These are phyloP conservation scores for Liparis tanakae DNA, from an alignment of 2,797 vertebrate genomes.

Conservation along the genomic window DNA sequence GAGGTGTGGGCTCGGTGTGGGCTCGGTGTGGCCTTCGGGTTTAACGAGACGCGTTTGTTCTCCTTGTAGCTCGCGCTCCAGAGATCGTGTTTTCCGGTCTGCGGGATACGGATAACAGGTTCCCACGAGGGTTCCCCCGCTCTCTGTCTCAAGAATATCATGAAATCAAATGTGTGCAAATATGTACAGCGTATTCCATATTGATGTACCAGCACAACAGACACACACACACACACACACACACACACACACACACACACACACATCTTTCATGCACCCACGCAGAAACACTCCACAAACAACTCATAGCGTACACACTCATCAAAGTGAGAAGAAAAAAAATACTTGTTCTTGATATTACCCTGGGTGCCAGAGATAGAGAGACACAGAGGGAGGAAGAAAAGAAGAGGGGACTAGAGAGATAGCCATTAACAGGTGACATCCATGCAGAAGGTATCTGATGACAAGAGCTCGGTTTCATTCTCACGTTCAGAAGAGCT, in stretches of 20 bases:
- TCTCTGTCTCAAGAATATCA: slow-evolving; percentile 11
- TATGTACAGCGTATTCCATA: slow-evolving; percentile 1
- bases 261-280: slow-evolving; percentile 39
- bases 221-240: neutral
- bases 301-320: slow-evolving; percentile 26
- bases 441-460: slow-evolving; percentile 46
- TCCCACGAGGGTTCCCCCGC: slow-evolving; percentile 13
- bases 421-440: slow-evolving; percentile 51
- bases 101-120: slow-evolving; percentile 31
- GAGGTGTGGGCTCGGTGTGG: neutral
- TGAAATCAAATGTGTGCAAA: neutral
- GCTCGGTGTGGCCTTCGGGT: neutral
- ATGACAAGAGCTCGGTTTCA: slow-evolving; percentile 50
- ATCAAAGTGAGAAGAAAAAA: slow-evolving; percentile 52
- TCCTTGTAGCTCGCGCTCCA: slow-evolving; percentile 3
- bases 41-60: neutral
- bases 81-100: slow-evolving; percentile 25
- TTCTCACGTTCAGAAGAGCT: slow-evolving; percentile 47
- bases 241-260: neutral
- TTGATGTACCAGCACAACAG: neutral
- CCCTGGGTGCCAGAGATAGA: slow-evolving; percentile 40
- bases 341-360: slow-evolving; percentile 59
- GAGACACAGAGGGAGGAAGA: slow-evolving; percentile 32
- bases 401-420: slow-evolving; percentile 9
- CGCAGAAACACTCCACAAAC: slow-evolving; percentile 19